A percentile compares a stretch with the other conserved stretches of the same genome.
These are phyloP conservation scores for Corythornis vintsioides DNA, from an alignment of 2,113 vertebrate species.

Conservation along the genomic window DNA sequence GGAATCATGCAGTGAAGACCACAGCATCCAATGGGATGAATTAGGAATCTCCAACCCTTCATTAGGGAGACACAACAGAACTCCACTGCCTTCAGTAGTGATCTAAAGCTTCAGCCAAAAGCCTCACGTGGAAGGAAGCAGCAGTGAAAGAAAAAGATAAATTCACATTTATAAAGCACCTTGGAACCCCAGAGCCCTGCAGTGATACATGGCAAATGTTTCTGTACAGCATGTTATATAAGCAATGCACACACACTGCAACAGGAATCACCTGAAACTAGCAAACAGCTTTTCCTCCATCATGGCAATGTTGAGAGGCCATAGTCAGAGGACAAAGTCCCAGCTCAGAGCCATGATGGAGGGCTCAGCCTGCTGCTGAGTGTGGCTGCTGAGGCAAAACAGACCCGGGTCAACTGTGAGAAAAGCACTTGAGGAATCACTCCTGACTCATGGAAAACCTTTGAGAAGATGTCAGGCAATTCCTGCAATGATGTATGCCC, in stretches of 20 bases:
- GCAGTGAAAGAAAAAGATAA: not conserved
- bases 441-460: not conserved
- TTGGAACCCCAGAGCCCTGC: not conserved
- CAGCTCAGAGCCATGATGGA: not conserved
- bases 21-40: not conserved
- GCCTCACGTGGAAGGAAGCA: accelerated
- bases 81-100: not conserved
- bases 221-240: not conserved
- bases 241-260: not conserved
- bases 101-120: not conserved
- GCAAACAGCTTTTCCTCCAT: not conserved
- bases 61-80: not conserved
- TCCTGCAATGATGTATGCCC: not conserved
- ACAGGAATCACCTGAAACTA: not conserved
- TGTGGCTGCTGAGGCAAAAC: not conserved
- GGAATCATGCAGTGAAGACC: not conserved
- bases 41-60: not conserved
- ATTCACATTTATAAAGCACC: not conserved
- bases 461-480: not conserved
- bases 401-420: not conserved
- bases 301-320: not conserved
- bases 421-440: not conserved
- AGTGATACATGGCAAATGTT: not conserved
- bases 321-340: not conserved
- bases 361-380: not conserved